Conservation (phyloP, 2,888 invertebrate genomes). For the Drosophila kuntzei region DNA sequence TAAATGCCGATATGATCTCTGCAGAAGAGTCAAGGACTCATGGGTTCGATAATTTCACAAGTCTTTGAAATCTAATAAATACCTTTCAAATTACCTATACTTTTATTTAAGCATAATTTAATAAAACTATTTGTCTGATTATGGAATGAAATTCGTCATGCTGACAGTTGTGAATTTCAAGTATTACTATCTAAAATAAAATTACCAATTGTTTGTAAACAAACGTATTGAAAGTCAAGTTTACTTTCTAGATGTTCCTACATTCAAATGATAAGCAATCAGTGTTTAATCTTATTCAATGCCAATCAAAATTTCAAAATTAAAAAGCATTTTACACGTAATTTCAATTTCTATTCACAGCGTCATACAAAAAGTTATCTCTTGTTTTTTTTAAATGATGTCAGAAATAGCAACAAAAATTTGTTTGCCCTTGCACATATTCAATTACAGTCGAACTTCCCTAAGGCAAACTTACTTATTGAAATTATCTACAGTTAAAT, state of each 20-base stretch:
- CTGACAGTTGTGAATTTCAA: constrained; percentile 2
- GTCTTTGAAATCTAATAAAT: not conserved
- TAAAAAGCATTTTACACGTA: constrained; percentile 1
- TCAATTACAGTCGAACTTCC: not conserved
- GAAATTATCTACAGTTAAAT: not conserved
- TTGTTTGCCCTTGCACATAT: not conserved
- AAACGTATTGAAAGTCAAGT: constrained; percentile 15
- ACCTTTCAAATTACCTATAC: not conserved
- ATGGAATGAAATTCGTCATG: constrained; percentile 11
- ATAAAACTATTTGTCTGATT: not conserved
- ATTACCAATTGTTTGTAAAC: constrained; percentile 7
- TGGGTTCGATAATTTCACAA: not conserved
- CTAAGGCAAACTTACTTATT: not conserved
- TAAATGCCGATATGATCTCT: constrained; percentile 10
- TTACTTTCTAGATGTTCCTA: not conserved
- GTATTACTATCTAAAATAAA: constrained; percentile 3
- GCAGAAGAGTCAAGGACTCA: constrained; percentile 37
- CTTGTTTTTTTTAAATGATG: not conserved
- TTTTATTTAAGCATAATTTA: not conserved
- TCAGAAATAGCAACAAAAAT: not conserved
- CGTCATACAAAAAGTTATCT: not conserved
- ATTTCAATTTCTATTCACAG: not conserved
- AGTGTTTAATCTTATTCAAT: constrained; percentile 13
- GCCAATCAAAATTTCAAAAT: not conserved
- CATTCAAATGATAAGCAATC: constrained; percentile 14